Conservation (phyloP, 2,113 vertebrate species). For the Sporophila hypoxantha region DNA sequence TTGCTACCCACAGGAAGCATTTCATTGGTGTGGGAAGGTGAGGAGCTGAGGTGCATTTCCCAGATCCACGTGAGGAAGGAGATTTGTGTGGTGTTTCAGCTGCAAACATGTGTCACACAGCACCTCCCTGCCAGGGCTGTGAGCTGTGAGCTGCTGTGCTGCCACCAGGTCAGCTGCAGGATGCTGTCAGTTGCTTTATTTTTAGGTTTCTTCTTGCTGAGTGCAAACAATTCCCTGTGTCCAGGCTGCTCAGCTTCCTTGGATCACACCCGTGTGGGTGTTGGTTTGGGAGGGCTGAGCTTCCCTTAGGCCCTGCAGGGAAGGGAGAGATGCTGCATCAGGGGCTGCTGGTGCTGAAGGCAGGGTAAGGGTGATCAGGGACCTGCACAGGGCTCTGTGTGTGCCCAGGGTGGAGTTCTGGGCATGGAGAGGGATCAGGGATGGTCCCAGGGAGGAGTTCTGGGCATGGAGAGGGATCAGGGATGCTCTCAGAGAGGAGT, state of each 20-base stretch:
- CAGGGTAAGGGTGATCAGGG: neutral
- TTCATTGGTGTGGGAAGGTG: neutral
- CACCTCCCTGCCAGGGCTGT: fast-evolving
- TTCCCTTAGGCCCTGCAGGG: neutral
- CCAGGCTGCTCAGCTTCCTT: neutral
- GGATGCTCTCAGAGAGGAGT: no score
- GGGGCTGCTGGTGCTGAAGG: neutral
- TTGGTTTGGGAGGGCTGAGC: neutral
- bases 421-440: neutral
- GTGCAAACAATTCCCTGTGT: neutral
- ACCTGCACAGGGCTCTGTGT: neutral
- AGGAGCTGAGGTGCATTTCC: neutral
- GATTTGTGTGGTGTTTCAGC: neutral
- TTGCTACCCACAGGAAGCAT: neutral
- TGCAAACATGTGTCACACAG: fast-evolving
- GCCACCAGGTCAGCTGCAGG: neutral
- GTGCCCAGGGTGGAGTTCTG: no score
- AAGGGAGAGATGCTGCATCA: neutral
- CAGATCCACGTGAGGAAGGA: neutral
- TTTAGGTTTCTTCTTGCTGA: neutral
- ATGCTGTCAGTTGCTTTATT: conserved; percentile 17
- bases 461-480: neutral
- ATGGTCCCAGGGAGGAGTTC: neutral
- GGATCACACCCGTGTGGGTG: fast-evolving
- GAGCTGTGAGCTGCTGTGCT: neutral